Base-by-base conservation (phyloP, 2,888 invertebrate species). In the Eilema caniola region DNA sequence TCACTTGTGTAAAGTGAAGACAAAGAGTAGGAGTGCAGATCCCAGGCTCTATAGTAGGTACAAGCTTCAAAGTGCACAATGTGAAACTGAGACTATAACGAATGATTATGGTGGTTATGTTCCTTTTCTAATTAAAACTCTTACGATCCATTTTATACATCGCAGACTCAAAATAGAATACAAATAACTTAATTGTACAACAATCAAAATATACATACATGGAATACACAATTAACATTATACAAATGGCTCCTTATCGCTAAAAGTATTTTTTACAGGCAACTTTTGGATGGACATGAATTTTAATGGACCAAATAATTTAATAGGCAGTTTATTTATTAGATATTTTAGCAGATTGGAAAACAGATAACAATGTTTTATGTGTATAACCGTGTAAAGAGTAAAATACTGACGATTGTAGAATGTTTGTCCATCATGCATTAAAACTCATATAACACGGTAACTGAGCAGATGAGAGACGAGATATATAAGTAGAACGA, bases 331-430 rank as follows among this genome's bases (percentile, higher is more conserved):
- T n/a, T 53, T 53, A 53, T 53, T 53, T 53, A 53, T 53, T n/a
- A 53, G n/a, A 53, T 53, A 53, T 53, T n/a, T 47, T n/a, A n/a
- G 53, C 53, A 53, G 53, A 53, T 53, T 53, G n/a, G 53, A n/a
- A 53, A 53, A 53, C 53, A 53, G 53, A 59, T 59, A 59, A 16
- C 16, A 14, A 7, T 59, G 4, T 59, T 24, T 24, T 59, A 59
- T 59, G 59, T 59, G 59, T 28, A 59, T 24, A 59, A 59, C 25
- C 25, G 25, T 59, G 59, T 59, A 59, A 59, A 53, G 53, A 53
- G 53, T 53, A n/a, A 53, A n/a, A 53, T 53, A 53, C 20, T 53
- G 53, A 10, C 20, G 53, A 53, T 53, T n/a, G 53, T 53, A 2
- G 10, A 53, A 53, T 2, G 53, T 24, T 23, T 14, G 23, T 57